Base-by-base conservation (phyloP, 2,797 vertebrate genomes). In the Megaceryle alcyon region DNA sequence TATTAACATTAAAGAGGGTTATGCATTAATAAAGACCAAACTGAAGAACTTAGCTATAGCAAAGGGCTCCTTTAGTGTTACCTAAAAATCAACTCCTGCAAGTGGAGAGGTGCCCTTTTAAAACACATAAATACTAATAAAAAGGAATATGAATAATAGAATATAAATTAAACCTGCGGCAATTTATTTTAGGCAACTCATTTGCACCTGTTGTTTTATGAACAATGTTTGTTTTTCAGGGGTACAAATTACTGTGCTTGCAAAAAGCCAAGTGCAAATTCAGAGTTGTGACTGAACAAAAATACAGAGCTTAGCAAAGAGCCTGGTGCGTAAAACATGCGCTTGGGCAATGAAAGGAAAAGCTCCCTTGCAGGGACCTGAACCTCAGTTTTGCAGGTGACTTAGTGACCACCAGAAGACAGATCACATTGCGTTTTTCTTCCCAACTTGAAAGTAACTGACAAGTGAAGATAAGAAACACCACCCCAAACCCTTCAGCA, bases 391-490 rank as follows among this genome's bases (percentile, higher is more conserved):
- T 69, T 37, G 59, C 49, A 51, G 72, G 64, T 80, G 54, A 39
- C 33, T 56, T 61, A 43, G 12, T 1, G 10, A 63, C 37, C 29
- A n/a, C 46, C 0, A 0, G 33, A 81, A 64, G 37, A 8, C 1
- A 16, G 29, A 61, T 41, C 12, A 13, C 1, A 0, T 10, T 23
- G 11, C 31, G 29, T 49, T 57, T 75, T 60, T 44, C 29, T 53
- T 64, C 20, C 18, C 37, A 49, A 1, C 29, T 86, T 35, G 10
- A 68, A 91, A 33, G n/a, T 17, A 53, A 29, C 6, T n/a, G 6
- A 10, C 4, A 12, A 82, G 19, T 6, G 3, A 72, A 54, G 18
- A 2, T 10, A n/a, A 81, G 57, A 49, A 8, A 1, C 8, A 9
- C 17, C n/a, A 57, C 4, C 26, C 43, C 29, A 59, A 86, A 65